Evolutionary conservation across 2,113 vertebrate genomes (phyloP).

Genomic region (Oryzias woworae): DNA sequence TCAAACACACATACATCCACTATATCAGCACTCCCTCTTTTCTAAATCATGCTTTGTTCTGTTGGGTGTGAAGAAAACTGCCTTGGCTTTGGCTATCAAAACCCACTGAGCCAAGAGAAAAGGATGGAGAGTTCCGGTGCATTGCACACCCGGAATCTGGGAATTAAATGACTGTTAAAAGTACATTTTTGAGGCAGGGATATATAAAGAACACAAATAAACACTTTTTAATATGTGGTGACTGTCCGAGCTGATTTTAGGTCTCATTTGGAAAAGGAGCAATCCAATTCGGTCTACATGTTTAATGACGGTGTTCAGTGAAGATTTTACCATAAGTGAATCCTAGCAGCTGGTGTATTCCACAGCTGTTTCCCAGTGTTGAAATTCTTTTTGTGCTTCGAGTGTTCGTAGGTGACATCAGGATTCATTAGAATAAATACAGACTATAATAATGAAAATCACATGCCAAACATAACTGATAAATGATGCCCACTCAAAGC

Average conservation of each 20-base stretch:
- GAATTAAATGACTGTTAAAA: not conserved
- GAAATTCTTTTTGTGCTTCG: slow-evolving; percentile 24
- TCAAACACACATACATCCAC: slow-evolving; percentile 75
- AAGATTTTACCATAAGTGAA: slow-evolving; percentile 53
- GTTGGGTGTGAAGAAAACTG: slow-evolving; percentile 57
- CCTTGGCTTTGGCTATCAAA: slow-evolving; percentile 53
- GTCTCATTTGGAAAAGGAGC: slow-evolving; percentile 35
- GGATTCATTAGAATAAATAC: slow-evolving; percentile 33
- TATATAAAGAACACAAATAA: slow-evolving; percentile 5
- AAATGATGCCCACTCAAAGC: too few relatives aligned
- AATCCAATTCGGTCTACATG: slow-evolving; percentile 35
- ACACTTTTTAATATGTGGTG: slow-evolving; percentile 1
- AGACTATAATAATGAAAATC: slow-evolving; percentile 20
- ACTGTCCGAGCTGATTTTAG: not conserved
- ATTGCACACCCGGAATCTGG: slow-evolving; percentile 11
- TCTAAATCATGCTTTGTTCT: slow-evolving; percentile 74
- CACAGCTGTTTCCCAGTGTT: slow-evolving; percentile 15
- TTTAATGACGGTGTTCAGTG: slow-evolving; percentile 45
- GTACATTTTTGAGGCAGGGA: slow-evolving; percentile 5
- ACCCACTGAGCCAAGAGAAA: slow-evolving; percentile 30
- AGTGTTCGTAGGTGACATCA: slow-evolving; percentile 33
- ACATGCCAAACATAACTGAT: slow-evolving; percentile 2
- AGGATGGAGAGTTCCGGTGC: slow-evolving; percentile 6
- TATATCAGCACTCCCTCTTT: slow-evolving; percentile 58
- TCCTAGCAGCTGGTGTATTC: slow-evolving; percentile 47